Evolutionary conservation across 1,140 invertebrate genomes (phyloP), one percentile per base, ranked within the genome.

Genomic region (Plutomurus gul): DNA sequence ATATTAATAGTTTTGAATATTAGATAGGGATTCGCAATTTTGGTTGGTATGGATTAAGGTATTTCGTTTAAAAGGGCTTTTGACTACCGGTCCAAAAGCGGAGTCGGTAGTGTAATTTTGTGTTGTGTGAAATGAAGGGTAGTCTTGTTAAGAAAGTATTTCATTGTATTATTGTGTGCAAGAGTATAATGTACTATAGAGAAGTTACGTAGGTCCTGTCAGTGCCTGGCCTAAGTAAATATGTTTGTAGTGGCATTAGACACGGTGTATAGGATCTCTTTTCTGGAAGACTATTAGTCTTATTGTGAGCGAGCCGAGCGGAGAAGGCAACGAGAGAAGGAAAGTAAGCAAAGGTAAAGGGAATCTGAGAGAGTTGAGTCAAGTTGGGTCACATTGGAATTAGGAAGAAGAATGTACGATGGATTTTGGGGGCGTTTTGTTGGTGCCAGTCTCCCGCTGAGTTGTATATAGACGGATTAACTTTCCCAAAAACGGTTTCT

Each of bases 381-480:
- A 56, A 56, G 43, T 40, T 73, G 71, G 71, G 71, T 73, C 40
- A 25, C n/a, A 73, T 73, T 73, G 37, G 71, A 65, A 65, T 65
- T 65, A 65, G 56, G 70, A 46, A 72, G 70, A 72, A 72, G 70
- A 46, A 46, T 40, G 70, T 10, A n/a, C 36, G 18, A 72, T 39
- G 33, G 49, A 75, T 79, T 80, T 80, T 80, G 71, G 78, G 81
- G 81, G 81, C 78, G 81, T 80, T 82, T 82, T 82, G 81, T 82
- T 82, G 81, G 81, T 82, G 81, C 81, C 81, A 82, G 76, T 56
- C 74, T 80, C 81, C 75, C 36, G 78, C 81, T 75, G 81, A 27
- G 75, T 40, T 56, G 49, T 43, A 39, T 77, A 47, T 30, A 79
- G 77, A 75, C 51, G 75, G 76, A 81, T 46, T 39, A 78, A 79